phyloP scores from a whole-genome alignment of 2,113 vertebrate species.

The Plectropomus leopardus region DNA sequence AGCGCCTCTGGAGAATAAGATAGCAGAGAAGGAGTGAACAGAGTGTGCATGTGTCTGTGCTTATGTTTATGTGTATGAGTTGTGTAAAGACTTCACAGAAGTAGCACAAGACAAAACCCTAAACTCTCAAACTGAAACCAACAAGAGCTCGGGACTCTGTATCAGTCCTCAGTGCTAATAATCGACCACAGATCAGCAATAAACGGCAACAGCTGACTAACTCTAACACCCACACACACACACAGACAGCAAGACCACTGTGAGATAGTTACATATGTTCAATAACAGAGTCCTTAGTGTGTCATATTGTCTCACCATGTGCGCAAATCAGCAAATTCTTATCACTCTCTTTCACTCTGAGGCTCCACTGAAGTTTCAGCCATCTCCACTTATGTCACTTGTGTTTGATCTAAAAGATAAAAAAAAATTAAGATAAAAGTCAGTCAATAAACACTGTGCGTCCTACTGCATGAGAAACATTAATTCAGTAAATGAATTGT shows the following conservation, averaged over 20 bases:
- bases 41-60: background rate
- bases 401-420: background rate
- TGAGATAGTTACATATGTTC: background rate
- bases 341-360: slow-evolving; percentile 8
- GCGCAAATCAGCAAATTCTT: slow-evolving; percentile 40
- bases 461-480: background rate
- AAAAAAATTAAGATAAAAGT: background rate
- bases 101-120: slow-evolving; percentile 6
- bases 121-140: slow-evolving; percentile 2
- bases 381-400: background rate
- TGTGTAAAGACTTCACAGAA: slow-evolving; percentile 19
- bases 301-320: slow-evolving; percentile 18
- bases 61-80: slow-evolving; percentile 2
- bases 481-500: background rate
- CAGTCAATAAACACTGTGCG: background rate
- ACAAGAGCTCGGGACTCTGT: background rate
- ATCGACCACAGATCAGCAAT: slow-evolving; percentile 39
- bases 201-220: slow-evolving; percentile 33
- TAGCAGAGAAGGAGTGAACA: slow-evolving; percentile 24
- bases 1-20: slow-evolving; percentile 57
- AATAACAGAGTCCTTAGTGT: background rate
- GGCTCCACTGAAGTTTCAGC: slow-evolving; percentile 1
- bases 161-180: slow-evolving; percentile 3
- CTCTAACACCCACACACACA: slow-evolving; percentile 24
- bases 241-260: slow-evolving; percentile 1